A percentile compares a stretch with the other conserved stretches of the same genome.
Conservation (phyloP, 2,888 invertebrate genomes). For the Thelaira solivaga region DNA sequence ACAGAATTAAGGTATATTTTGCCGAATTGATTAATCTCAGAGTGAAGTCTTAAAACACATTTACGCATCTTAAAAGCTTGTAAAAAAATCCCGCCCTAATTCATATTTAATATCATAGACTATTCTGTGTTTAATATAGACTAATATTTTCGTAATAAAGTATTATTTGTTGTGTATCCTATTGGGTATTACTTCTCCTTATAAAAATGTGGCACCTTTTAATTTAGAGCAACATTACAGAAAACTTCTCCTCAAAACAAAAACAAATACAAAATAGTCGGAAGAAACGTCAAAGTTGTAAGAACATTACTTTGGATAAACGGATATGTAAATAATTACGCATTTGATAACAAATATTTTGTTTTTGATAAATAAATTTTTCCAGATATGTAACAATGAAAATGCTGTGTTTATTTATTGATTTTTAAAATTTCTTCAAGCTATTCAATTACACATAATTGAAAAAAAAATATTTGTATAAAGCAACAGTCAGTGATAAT, state of each 20-base stretch:
- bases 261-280: conserved; percentile 23
- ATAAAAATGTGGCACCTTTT: conserved; percentile 7
- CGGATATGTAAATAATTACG: conserved; percentile 35
- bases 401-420: neutral
- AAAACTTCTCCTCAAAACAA: neutral
- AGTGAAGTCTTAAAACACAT: no score
- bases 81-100: no score
- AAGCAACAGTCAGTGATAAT: conserved; percentile 39
- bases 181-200: no score
- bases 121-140: no score
- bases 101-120: no score
- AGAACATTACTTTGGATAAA: conserved; percentile 15
- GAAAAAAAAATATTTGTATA: no score
- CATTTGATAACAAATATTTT: conserved; percentile 40
- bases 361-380: conserved; percentile 1
- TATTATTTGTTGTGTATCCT: no score
- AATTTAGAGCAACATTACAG: conserved; percentile 13
- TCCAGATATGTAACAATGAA: conserved; percentile 18
- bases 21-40: no score
- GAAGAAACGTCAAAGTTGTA: conserved; percentile 42
- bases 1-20: no score
- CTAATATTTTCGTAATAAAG: no score
- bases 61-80: no score
- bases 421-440: neutral
- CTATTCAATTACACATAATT: neutral